Conservation (phyloP, 2,888 invertebrate genomes). For the Dynastes tityus region DNA sequence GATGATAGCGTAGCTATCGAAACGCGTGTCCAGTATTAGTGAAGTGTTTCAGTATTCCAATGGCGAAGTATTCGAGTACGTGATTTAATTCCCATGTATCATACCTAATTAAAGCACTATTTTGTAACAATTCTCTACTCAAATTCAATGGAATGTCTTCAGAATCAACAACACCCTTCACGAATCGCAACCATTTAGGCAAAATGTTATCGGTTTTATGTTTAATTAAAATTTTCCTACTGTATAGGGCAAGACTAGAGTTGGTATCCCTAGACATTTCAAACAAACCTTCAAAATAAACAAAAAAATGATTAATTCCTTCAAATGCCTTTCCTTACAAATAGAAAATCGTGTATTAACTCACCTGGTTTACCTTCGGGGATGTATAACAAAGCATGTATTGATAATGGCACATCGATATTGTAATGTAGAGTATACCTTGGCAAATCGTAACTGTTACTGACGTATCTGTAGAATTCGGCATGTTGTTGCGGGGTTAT, state of each 20-base stretch:
- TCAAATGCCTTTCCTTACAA: constrained; percentile 3
- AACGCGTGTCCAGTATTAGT: no score
- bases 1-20: no score
- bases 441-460: constrained; percentile 90
- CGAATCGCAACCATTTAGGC: constrained; percentile 95
- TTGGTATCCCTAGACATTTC: constrained; percentile 91
- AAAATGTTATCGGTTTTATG: constrained; percentile 91
- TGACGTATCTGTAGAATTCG: constrained; percentile 93
- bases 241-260: constrained; percentile 91
- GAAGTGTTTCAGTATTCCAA: no score
- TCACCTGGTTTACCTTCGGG: constrained; percentile 84
- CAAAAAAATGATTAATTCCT: not conserved
- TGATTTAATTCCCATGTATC: no score
- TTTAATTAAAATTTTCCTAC: constrained; percentile 94
- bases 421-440: constrained; percentile 94
- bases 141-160: constrained; percentile 99
- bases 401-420: constrained; percentile 92
- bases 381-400: constrained; percentile 92
- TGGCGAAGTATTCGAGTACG: no score
- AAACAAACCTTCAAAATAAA: constrained; percentile 77
- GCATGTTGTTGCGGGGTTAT: constrained; percentile 89
- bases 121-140: constrained; percentile 95
- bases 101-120: constrained; percentile 89
- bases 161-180: constrained; percentile 98
- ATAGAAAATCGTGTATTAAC: constrained; percentile 9